phyloP scores from a whole-genome alignment of 2,113 vertebrate genomes.

The Meriones unguiculatus region DNA sequence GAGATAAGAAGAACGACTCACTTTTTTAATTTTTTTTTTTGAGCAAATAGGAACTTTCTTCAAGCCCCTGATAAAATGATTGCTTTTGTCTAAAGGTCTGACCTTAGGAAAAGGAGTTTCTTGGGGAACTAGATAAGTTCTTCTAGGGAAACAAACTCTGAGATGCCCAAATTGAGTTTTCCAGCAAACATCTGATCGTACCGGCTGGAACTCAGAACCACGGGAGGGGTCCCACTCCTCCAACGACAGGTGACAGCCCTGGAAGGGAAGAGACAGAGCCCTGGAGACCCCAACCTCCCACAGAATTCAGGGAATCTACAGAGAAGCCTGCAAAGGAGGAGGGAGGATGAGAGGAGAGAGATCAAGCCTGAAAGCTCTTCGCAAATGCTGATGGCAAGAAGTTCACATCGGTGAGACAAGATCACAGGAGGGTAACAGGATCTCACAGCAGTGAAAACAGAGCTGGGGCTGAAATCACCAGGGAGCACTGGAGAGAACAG shows the following conservation, averaged over 20 bases:
- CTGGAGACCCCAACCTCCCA: neutral
- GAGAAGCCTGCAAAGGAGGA: neutral
- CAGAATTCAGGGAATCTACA: neutral
- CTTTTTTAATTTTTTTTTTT: neutral
- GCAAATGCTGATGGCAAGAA: neutral
- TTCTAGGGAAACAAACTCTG: neutral
- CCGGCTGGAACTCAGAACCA: neutral
- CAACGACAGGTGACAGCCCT: too few species aligned
- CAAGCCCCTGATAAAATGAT: neutral
- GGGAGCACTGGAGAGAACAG: neutral
- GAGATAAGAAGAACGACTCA: neutral
- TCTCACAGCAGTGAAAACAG: neutral
- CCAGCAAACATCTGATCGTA: neutral
- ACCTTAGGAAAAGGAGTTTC: neutral
- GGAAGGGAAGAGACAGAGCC: too few species aligned
- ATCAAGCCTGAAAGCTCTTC: neutral
- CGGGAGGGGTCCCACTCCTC: accelerated
- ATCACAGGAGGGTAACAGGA: neutral
- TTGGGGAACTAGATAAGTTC: neutral
- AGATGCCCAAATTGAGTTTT: neutral
- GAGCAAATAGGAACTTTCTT: neutral
- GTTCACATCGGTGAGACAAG: accelerated
- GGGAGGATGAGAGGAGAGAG: neutral
- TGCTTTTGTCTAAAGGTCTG: neutral
- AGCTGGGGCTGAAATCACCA: neutral